Evolutionary conservation across 2,888 invertebrate species (phyloP), one percentile per base, ranked within the genome.

Genomic region (Diogma glabrata): DNA sequence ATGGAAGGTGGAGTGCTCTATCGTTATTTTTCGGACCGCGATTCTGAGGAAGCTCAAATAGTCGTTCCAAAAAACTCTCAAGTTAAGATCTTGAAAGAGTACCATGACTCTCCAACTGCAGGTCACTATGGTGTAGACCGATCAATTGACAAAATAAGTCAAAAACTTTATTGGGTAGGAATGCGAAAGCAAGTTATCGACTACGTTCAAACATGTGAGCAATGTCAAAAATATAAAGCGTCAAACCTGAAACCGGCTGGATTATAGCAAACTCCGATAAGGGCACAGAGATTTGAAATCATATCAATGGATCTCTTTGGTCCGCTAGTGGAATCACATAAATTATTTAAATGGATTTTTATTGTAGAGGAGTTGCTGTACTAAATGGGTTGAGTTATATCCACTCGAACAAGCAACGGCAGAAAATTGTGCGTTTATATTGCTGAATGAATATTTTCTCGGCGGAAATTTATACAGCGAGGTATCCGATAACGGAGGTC

Each of bases 401-500:
- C n/a, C n/a, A n/a, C n/a, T n/a, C n/a, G n/a, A n/a, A n/a, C n/a
- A n/a, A n/a, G n/a, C n/a, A n/a, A n/a, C n/a, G n/a, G n/a, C n/a
- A n/a, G n/a, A n/a, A n/a, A n/a, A n/a, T n/a, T n/a, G n/a, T n/a
- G n/a, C n/a, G n/a, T n/a, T n/a, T n/a, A n/a, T n/a, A n/a, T n/a
- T n/a, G n/a, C n/a, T n/a, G n/a, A n/a, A n/a, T n/a, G n/a, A n/a
- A n/a, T n/a, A n/a, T n/a, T n/a, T n/a, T n/a, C n/a, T n/a, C n/a
- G n/a, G n/a, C n/a, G n/a, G n/a, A n/a, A n/a, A n/a, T n/a, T n/a
- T n/a, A n/a, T n/a, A n/a, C n/a, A n/a, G n/a, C n/a, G n/a, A n/a
- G n/a, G n/a, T n/a, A n/a, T 60, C 59, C 24, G 66, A 69, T 51
- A 68, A 67, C 51, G 67, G 62, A 6, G 22, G 57, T 33, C 64